phyloP scores from a whole-genome alignment of 2,113 vertebrate genomes.

The Hepsetus odoe region DNA sequence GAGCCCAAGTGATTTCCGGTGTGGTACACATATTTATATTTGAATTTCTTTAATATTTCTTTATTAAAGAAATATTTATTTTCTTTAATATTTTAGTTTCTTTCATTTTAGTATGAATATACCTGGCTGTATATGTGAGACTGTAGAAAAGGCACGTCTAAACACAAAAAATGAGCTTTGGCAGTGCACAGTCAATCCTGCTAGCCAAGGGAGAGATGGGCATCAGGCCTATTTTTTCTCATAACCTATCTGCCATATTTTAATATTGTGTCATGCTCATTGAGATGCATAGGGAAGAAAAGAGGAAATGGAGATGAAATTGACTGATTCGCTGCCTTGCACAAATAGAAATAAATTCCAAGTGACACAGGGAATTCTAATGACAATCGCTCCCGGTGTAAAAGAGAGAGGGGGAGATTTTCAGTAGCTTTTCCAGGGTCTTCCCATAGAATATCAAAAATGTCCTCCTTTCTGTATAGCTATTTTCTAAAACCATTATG shows the following conservation, averaged over 20 bases:
- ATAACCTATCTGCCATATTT: conserved; percentile 60
- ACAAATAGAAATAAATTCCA: conserved; percentile 70
- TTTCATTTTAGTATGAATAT: background rate
- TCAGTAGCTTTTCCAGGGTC: conserved; percentile 9
- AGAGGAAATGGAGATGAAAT: conserved; percentile 63
- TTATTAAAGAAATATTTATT: too few relatives aligned
- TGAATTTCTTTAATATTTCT: too few relatives aligned
- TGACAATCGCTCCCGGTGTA: conserved; percentile 37
- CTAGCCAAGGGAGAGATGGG: conserved; percentile 37
- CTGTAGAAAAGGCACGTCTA: conserved; percentile 7
- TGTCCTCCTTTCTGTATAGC: background rate
- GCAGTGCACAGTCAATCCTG: background rate
- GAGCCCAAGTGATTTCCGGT: too few relatives aligned
- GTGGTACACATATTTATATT: too few relatives aligned
- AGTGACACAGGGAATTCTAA: conserved; percentile 61
- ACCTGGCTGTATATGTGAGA: background rate
- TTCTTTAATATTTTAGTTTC: too few relatives aligned
- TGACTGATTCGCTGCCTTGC: conserved; percentile 65
- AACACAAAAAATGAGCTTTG: conserved; percentile 15
- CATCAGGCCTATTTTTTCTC: conserved; percentile 58
- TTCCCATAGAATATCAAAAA: background rate
- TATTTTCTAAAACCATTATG: background rate
- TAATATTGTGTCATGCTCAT: conserved; percentile 64
- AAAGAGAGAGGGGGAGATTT: conserved; percentile 38
- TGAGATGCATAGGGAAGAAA: conserved; percentile 67